Base-by-base conservation (phyloP, 2,113 vertebrate genomes). In the Lepus europaeus region DNA sequence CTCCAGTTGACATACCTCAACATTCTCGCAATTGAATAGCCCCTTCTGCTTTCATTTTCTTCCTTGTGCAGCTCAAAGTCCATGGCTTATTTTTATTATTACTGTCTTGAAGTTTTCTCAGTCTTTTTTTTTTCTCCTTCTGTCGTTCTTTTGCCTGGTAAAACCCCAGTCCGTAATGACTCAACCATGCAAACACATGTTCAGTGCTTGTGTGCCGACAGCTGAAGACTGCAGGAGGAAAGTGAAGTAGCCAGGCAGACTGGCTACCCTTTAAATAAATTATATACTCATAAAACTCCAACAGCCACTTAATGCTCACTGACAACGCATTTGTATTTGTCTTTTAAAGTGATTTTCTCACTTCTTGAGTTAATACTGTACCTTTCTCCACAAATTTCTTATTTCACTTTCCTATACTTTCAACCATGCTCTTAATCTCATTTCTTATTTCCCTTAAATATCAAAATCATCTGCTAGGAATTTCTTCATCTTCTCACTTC, bases 201-300 rank as follows among this genome's bases (percentile, higher is more conserved):
- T 87, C 85, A 36, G 33, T 56, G 88, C 85, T 95, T 81, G 87
- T 63, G 64, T 53, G 25, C 45, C 79, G 88, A 87, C 22, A 93
- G 51, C 12, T 87, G 64, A 93, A 87, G 1, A 1, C 29, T 31
- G n/a, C 27, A 80, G 66, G 19, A 87, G 14, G 59, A 90, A 70
- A 69, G 6, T 13, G 33, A n/a, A 39, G 31, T 36, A 64, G 64
- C 33, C 64, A 27, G 59, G 39, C 33, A 83, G 61, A 4, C 36
- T n/a, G 53, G 33, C 29, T 61, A 90, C 27, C 14, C 61, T 92
- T 90, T 63, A 90, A 93, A 90, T 39, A 76, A 87, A 70, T 87
- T 39, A 66, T 29, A 17, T 59, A 59, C 56, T 59, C 19, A 59
- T 13, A 70, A 25, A n/a, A 76, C 53, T 84, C 22, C 11, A 74